Conservation (phyloP, 1,140 invertebrate species). For the Ectropis grisescens region DNA sequence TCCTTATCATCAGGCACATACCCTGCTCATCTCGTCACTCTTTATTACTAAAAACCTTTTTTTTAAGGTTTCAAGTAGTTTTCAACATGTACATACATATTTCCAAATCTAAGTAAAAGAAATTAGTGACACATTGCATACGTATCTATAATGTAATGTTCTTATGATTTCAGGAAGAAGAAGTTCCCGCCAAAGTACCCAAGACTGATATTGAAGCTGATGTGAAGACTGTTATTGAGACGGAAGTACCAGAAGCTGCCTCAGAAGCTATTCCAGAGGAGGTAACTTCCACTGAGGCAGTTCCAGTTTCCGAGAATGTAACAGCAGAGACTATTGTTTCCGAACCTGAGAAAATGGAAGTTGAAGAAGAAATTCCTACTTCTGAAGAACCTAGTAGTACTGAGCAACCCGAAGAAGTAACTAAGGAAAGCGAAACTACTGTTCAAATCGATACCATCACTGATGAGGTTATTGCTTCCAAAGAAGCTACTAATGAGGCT, state of each 20-base stretch:
- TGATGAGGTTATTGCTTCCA: neutral
- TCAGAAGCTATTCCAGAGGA: no score
- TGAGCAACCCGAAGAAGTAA: constrained; percentile 1
- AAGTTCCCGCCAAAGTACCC: constrained; percentile 42
- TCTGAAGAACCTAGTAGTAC: constrained; percentile 7
- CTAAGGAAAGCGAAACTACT: constrained; percentile 8
- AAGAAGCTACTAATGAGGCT: constrained; percentile 17
- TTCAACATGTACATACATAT: no score
- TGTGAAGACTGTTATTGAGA: constrained; percentile 23
- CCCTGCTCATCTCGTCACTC: no score
- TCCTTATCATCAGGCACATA: no score
- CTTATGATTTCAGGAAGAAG: constrained; percentile 51
- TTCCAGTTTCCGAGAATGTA: no score
- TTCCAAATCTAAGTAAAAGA: no score
- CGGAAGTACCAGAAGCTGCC: constrained; percentile 1
- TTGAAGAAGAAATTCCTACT: constrained; percentile 23
- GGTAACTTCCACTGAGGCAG: no score
- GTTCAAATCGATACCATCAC: constrained; percentile 1
- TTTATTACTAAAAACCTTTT: no score
- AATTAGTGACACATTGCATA: no score
- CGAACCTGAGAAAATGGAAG: constrained; percentile 40
- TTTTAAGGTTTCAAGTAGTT: no score
- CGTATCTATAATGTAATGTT: no score
- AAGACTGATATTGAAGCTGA: constrained; percentile 43
- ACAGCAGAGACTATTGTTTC: constrained; percentile 1